phyloP scores from a whole-genome alignment of 2,888 invertebrate genomes.

The Acleris sparsana region DNA sequence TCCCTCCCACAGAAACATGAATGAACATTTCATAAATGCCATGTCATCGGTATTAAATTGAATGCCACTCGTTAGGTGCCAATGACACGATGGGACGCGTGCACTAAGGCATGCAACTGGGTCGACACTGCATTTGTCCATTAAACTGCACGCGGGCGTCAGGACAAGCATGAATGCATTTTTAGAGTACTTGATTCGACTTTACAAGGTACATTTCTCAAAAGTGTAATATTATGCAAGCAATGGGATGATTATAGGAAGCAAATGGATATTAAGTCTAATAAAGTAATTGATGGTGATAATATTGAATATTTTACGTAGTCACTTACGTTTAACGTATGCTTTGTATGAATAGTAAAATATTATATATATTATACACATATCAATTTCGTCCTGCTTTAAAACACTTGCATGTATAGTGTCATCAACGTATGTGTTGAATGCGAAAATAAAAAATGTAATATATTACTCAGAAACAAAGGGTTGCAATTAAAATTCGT shows the following conservation, averaged over 20 bases:
- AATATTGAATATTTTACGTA: too few relatives aligned
- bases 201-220: neutral
- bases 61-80: constrained; percentile 30
- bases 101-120: constrained; percentile 53
- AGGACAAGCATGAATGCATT: constrained; percentile 15
- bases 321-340: too few relatives aligned
- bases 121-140: constrained; percentile 41
- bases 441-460: too few relatives aligned
- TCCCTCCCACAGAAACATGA: neutral
- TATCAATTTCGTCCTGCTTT: too few relatives aligned
- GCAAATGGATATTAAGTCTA: too few relatives aligned
- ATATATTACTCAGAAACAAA: neutral
- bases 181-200: neutral
- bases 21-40: constrained; percentile 14
- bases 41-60: constrained; percentile 23
- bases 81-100: constrained; percentile 21
- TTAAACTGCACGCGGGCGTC: constrained; percentile 9
- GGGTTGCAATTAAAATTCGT: constrained; percentile 19
- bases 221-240: too few relatives aligned
- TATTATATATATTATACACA: too few relatives aligned
- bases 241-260: too few relatives aligned
- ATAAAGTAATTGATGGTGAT: too few relatives aligned
- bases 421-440: too few relatives aligned
- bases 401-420: too few relatives aligned
- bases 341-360: too few relatives aligned